Evolutionary conservation across 1,140 invertebrate genomes (phyloP), one percentile per base, ranked within the genome.

Genomic region (Coenobita brevimanus): DNA sequence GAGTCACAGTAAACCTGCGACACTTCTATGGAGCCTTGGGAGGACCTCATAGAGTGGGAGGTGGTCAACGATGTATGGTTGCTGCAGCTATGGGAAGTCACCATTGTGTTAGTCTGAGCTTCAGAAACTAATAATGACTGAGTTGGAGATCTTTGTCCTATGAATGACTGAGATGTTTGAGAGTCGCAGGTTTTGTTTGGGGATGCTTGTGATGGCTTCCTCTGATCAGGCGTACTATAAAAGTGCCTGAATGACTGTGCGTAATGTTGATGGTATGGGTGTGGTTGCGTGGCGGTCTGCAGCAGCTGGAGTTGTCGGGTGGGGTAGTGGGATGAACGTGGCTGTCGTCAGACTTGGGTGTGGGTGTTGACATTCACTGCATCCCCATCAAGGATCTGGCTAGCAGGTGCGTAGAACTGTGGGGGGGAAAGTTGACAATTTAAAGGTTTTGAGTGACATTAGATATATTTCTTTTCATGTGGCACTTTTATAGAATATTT

Each of bases 341-440:
- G n/a, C n/a, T n/a, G n/a, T n/a, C n/a, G n/a, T n/a, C n/a, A n/a
- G n/a, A n/a, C n/a, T n/a, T n/a, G n/a, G n/a, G n/a, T n/a, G n/a
- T n/a, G n/a, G n/a, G n/a, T n/a, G n/a, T n/a, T n/a, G n/a, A 75
- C 57, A 43, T 78, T 54, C 17, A 78, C 73, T 24, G 57, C 75
- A 62, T 67, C 83, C 57, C 75, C 83, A 30, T 78, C 83, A 1
- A 86, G 75, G 27, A 86, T 78, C 83, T 86, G 83, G 75, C 83
- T 86, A 27, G 83, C 83, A 17, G 83, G 83, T n/a, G 83, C 73
- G 73, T 78, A 79, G 57, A 78, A 86, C 73, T 78, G 73, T 3
- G n/a, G 75, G 75, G n/a, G 24, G 24, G 36, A 21, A n/a, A n/a
- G n/a, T n/a, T n/a, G n/a, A n/a, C n/a, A n/a, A n/a, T n/a, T n/a